A percentile compares a stretch with the other conserved stretches of the same genome.
Conservation (phyloP, 64 coral and sea anemone genomes). For the Dendronephthya gigantea region DNA sequence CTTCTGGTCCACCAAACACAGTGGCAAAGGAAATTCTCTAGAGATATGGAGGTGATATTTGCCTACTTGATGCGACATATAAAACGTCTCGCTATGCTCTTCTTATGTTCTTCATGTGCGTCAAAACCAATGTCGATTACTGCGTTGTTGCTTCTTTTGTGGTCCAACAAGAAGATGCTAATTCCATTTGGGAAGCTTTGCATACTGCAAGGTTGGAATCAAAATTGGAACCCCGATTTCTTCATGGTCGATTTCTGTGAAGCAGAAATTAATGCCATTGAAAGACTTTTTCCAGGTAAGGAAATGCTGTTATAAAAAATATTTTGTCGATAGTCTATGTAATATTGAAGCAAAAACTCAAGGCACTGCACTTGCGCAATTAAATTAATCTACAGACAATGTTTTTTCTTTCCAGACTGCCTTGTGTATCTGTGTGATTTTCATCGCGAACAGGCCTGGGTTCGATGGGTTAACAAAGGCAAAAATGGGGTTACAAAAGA, state of each 20-base stretch:
- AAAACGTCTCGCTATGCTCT: constrained; percentile 42
- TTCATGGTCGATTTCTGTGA: constrained; percentile 41
- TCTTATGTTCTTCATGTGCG: constrained; percentile 3
- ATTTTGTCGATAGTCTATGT: too few relatives aligned
- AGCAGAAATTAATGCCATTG: constrained; percentile 39
- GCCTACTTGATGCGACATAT: constrained; percentile 45
- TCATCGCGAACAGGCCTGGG: constrained; percentile 26
- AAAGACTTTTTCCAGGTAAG: constrained; percentile 26
- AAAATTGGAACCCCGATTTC: constrained; percentile 6
- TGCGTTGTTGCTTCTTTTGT: constrained; percentile 51
- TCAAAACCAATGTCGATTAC: constrained; percentile 51
- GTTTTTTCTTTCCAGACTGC: not conserved
- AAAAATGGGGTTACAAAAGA: not conserved
- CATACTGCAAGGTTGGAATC: constrained; percentile 12
- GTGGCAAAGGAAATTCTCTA: not conserved
- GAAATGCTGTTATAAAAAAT: not conserved
- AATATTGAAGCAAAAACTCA: too few relatives aligned
- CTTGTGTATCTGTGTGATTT: constrained; percentile 32
- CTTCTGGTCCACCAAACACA: constrained; percentile 21
- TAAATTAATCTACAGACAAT: too few relatives aligned
- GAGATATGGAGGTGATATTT: constrained; percentile 20
- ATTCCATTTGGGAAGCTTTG: constrained; percentile 27
- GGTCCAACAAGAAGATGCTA: constrained; percentile 28
- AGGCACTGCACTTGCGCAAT: too few relatives aligned
- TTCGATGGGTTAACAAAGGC: not conserved